These are phyloP conservation scores for Phymatocera aterrima DNA, from an alignment of 2,888 invertebrate species.

Conservation along the genomic window DNA sequence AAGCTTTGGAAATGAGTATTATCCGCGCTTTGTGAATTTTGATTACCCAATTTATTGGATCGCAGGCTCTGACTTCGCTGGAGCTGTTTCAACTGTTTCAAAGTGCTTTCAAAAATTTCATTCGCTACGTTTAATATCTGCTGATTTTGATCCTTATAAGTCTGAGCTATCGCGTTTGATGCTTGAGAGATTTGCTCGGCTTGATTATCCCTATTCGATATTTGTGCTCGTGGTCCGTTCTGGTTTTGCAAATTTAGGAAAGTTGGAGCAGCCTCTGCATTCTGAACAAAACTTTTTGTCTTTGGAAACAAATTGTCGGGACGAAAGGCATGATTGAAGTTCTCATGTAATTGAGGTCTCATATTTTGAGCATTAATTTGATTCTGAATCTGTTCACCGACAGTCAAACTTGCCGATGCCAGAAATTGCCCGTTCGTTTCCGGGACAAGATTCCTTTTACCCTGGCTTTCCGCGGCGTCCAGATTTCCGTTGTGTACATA, in stretches of 20 bases:
- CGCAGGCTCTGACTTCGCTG: slow-evolving; percentile 57
- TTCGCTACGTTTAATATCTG: slow-evolving; percentile 61
- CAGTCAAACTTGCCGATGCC: slow-evolving; percentile 64
- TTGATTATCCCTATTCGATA: slow-evolving; percentile 14
- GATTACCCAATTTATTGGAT: slow-evolving; percentile 43
- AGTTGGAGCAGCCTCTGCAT: slow-evolving; percentile 62
- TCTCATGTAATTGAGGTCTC: slow-evolving; percentile 54
- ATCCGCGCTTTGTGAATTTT: slow-evolving; percentile 48
- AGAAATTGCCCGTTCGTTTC: slow-evolving; percentile 58
- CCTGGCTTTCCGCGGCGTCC: slow-evolving; percentile 51
- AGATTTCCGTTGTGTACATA: slow-evolving; percentile 52
- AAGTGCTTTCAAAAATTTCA: slow-evolving; percentile 61
- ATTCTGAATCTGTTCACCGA: slow-evolving; percentile 56
- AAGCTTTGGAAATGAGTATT: slow-evolving; percentile 64
- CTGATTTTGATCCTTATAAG: slow-evolving; percentile 53
- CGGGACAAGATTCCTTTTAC: slow-evolving; percentile 53
- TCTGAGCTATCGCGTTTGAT: slow-evolving; percentile 32
- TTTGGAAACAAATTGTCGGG: slow-evolving; percentile 47
- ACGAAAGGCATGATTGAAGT: slow-evolving; percentile 52
- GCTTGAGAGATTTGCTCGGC: slow-evolving; percentile 30
- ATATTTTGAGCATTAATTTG: slow-evolving; percentile 52
- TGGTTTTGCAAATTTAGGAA: slow-evolving; percentile 59
- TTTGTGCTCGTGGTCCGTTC: slow-evolving; percentile 52
- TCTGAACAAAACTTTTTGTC: slow-evolving; percentile 55
- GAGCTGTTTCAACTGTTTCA: slow-evolving; percentile 64